Evolutionary conservation across 2,797 vertebrate species (phyloP).

Genomic region (Platalea minor): DNA sequence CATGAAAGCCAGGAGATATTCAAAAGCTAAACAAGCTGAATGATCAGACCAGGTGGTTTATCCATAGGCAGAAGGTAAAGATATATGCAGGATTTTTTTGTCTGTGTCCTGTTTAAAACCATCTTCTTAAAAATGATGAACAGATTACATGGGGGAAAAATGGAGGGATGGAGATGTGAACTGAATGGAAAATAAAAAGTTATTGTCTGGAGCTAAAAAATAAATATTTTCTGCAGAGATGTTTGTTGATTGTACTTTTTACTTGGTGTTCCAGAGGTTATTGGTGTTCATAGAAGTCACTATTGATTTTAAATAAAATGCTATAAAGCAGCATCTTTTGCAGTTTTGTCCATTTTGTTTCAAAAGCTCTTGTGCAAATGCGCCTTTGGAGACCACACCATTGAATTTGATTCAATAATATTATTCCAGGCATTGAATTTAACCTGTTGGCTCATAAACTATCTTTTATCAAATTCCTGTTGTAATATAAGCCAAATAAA

Average conservation of each 20-base stretch:
- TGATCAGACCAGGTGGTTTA: background rate
- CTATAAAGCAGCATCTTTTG: background rate
- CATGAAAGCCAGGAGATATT: background rate
- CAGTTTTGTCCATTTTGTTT: background rate
- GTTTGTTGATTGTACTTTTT: background rate
- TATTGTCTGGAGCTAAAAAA: background rate
- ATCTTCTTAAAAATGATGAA: background rate
- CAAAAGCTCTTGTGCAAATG: background rate
- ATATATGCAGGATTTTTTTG: background rate
- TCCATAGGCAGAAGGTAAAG: background rate
- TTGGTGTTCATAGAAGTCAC: background rate
- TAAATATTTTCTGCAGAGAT: background rate
- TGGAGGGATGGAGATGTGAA: background rate
- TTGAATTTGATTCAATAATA: background rate
- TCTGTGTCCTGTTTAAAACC: background rate
- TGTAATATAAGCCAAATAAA: background rate
- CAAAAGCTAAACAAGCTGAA: background rate
- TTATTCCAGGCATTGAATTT: background rate
- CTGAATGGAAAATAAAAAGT: background rate
- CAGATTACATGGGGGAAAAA: background rate
- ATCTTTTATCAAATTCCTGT: background rate
- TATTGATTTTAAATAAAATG: background rate
- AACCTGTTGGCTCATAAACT: background rate
- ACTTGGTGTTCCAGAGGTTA: background rate
- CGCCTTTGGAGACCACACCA: background rate